phyloP scores from a whole-genome alignment of 2,113 vertebrate genomes.

The human (Homo sapiens) region GRCh38 chr19:17251501-17252000 shows the following conservation, averaged over 20 bases:
- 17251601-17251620: constrained; percentile 82
- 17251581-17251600: constrained; percentile 90
- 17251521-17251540: not conserved
- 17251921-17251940: constrained; percentile 22
- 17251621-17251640: constrained; percentile 79
- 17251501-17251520: no score
- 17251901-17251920: constrained; percentile 21
- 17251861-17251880: fast-evolving
- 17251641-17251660: constrained; percentile 83
- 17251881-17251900: not conserved
- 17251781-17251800: not conserved
- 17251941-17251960: not conserved
- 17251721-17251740: not conserved
- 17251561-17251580: constrained; percentile 25
- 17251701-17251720: constrained; percentile 75
- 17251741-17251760: not conserved
- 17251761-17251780: not conserved
- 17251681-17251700: constrained; percentile 82
- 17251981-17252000: not conserved
- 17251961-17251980: constrained; percentile 72
- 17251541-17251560: not conserved
- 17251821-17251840: not conserved
- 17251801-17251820: not conserved
- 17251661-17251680: constrained; percentile 81
- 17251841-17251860: fast-evolving